phyloP scores from a whole-genome alignment of 2,113 vertebrate genomes.

The Petroica traversi region DNA sequence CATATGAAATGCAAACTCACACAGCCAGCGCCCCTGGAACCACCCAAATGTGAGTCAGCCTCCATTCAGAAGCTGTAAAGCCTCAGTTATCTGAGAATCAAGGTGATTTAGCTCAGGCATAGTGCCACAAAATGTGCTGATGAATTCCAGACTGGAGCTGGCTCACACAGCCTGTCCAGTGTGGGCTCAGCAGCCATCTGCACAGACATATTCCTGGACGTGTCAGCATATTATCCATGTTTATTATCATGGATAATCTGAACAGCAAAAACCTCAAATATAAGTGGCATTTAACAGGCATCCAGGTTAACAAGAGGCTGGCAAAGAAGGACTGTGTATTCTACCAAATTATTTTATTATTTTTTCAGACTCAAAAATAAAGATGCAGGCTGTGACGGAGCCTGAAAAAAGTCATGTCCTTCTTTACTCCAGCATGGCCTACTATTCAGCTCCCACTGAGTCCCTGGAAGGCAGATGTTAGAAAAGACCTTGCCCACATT shows the following conservation, averaged over 20 bases:
- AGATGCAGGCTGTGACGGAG: background rate
- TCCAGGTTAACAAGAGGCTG: background rate
- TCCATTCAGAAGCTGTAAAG: background rate
- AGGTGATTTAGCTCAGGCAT: background rate
- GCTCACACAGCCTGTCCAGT: background rate
- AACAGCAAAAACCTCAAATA: background rate
- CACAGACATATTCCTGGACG: background rate
- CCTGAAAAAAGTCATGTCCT: rapidly evolving
- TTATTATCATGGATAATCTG: background rate
- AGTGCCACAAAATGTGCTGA: background rate
- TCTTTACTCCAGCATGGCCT: background rate
- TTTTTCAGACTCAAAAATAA: background rate
- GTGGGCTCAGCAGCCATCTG: background rate
- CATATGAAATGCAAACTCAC: background rate
- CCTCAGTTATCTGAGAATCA: background rate
- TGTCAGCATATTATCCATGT: background rate
- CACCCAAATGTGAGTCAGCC: background rate
- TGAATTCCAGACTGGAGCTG: background rate
- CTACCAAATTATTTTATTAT: background rate
- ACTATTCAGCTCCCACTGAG: background rate
- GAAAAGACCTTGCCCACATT: background rate
- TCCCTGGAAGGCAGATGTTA: background rate
- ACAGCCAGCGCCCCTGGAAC: background rate
- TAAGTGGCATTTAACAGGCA: background rate
- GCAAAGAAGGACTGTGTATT: background rate